Conservation (phyloP, 2,113 vertebrate species). For the Cyphomyrus discorhynchus region DNA sequence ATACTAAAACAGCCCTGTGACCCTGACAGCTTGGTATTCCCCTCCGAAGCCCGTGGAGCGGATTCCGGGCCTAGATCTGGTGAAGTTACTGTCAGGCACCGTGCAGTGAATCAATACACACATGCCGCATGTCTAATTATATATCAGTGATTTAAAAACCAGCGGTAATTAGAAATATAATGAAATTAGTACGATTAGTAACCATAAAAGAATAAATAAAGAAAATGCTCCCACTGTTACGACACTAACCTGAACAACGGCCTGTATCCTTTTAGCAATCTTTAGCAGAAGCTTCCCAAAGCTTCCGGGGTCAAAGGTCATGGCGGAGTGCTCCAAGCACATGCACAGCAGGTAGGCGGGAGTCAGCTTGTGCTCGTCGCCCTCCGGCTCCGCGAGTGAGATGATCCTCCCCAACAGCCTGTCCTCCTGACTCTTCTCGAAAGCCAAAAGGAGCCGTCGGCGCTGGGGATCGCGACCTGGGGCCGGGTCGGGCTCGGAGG, state of each 20-base stretch:
- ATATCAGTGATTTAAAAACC: neutral
- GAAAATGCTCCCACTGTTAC: neutral
- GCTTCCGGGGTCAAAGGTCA: conserved; percentile 68
- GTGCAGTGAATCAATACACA: neutral
- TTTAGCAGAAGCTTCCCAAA: conserved; percentile 86
- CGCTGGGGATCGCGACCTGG: conserved; percentile 45
- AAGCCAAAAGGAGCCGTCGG: conserved; percentile 73
- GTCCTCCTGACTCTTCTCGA: conserved; percentile 72
- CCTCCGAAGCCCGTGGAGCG: neutral
- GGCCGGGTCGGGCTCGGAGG: conserved; percentile 37
- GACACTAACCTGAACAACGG: conserved; percentile 79
- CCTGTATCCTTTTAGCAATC: conserved; percentile 73
- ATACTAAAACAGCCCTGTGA: neutral
- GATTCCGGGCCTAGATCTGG: neutral
- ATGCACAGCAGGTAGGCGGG: conserved; percentile 88
- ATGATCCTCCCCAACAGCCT: conserved; percentile 74
- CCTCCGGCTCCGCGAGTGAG: conserved; percentile 77
- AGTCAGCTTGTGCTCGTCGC: conserved; percentile 80
- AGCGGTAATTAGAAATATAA: neutral
- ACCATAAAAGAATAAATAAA: neutral
- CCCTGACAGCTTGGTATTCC: neutral
- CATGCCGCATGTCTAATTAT: neutral
- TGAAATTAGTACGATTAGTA: neutral
- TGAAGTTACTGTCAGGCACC: neutral
- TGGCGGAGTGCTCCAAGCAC: conserved; percentile 84